Evolutionary conservation across 2,113 vertebrate genomes (phyloP).

Genomic region (Telmatochromis sp.): DNA sequence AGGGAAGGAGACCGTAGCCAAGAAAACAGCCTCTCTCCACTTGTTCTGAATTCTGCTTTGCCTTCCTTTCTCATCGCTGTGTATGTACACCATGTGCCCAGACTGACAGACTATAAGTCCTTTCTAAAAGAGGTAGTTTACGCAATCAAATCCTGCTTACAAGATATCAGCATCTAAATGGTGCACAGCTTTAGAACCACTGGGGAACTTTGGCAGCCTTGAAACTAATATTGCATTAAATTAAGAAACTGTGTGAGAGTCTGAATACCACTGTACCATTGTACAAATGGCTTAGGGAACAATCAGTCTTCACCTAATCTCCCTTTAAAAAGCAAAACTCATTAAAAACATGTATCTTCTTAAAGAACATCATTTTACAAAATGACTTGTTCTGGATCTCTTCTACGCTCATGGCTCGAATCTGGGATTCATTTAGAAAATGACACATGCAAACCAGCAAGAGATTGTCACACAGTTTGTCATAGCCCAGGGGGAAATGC

Average conservation of each 20-base stretch:
- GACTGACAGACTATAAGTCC: neutral
- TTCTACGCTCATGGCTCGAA: neutral
- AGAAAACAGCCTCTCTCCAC: neutral
- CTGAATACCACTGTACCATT: neutral
- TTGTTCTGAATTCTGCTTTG: neutral
- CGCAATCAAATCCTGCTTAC: neutral
- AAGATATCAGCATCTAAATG: neutral
- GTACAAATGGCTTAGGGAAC: neutral
- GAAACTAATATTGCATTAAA: neutral
- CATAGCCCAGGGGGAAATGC: neutral
- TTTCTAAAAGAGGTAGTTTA: neutral
- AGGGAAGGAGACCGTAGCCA: neutral
- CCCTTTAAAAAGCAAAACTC: neutral
- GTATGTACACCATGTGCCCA: neutral
- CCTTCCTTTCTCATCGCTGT: neutral
- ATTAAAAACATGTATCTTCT: neutral
- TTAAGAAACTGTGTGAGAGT: neutral
- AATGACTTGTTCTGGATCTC: neutral
- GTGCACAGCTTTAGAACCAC: neutral
- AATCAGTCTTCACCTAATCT: neutral
- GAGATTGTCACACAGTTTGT: neutral
- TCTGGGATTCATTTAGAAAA: neutral
- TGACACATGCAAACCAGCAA: neutral
- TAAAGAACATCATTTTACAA: neutral
- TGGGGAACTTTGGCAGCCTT: neutral